Base-by-base conservation (phyloP, 2,797 vertebrate species). In the Sebastes vulpes region DNA sequence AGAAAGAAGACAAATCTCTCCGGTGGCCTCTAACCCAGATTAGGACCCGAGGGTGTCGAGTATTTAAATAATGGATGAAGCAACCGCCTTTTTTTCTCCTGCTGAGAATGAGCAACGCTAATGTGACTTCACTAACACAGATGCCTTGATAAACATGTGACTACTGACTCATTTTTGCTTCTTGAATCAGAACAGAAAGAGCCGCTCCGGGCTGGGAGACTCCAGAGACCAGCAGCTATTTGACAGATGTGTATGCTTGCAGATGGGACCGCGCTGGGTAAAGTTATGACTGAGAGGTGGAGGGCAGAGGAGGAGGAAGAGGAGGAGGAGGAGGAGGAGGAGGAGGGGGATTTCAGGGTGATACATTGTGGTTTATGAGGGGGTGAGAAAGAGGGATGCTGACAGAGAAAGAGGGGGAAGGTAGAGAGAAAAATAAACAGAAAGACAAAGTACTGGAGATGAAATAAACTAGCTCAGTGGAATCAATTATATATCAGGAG, bases 21-120 rank as follows among this genome's bases (percentile, higher is more conserved):
- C 7, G 71, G 83, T 79, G 89, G 91, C 85, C 82, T 84, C 85
- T 94, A 95, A 93, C 94, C 95, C 79, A 95, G 90, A 95, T 95
- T 86, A 92, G 72, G 91, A 89, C 88, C 86, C 70, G 29, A 80
- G 87, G 84, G 90, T 91, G 85, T 93, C 5, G 59, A 77, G 73
- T 48, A 72, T 50, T 87, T 95, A 82, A 94, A 95, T 94, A 92
- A 95, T 94, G 85, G 82, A 95, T 95, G 92, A 92, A 92, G 89
- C 61, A 74, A 72, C 82, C 72, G 85, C 53, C 65, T 65, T 75
- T 74, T 66, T 73, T 82, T 68, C 60, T 82, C 78, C 31, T 61
- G 66, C 75, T 72, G 38, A 82, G 82, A 85, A 68, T 69, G 66
- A 86, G 84, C 60, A 70, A 71, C 20, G 16, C 57, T 77, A 66